Evolutionary conservation across 2,113 vertebrate species (phyloP).

Genomic region (Phasianus colchicus): DNA sequence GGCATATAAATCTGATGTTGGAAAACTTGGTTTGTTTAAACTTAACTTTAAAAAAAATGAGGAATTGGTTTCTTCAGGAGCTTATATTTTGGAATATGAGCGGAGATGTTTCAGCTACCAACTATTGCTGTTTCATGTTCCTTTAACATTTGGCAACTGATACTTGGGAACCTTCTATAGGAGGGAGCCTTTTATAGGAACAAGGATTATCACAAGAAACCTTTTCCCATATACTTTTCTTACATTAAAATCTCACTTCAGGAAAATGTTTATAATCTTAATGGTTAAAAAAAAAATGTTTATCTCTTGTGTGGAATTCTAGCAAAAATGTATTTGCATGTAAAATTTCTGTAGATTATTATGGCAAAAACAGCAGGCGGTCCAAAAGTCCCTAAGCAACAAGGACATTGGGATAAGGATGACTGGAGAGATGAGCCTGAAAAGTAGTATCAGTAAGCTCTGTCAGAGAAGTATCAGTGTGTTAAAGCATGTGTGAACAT

Average conservation of each 20-base stretch:
- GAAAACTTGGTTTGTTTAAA: not conserved
- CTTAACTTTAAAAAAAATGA: not conserved
- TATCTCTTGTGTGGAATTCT: not conserved
- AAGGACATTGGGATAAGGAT: constrained; percentile 94
- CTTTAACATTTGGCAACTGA: not conserved
- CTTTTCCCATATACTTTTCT: not conserved
- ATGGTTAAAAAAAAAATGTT: not conserved
- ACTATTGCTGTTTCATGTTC: not conserved
- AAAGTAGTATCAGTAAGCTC: constrained; percentile 80
- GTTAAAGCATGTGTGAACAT: constrained; percentile 15
- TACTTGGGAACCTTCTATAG: not conserved
- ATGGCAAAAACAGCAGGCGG: constrained; percentile 95
- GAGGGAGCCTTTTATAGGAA: not conserved
- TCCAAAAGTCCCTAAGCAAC: constrained; percentile 88
- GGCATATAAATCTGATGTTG: not conserved
- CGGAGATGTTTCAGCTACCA: not conserved
- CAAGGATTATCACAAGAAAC: not conserved
- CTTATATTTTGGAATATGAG: not conserved
- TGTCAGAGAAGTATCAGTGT: not conserved
- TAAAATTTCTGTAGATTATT: constrained; percentile 88
- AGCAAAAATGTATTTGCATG: constrained; percentile 30
- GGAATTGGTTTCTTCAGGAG: not conserved
- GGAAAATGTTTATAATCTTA: not conserved
- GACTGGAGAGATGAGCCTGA: constrained; percentile 88
- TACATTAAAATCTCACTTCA: not conserved